Conservation (phyloP, 2,888 invertebrate genomes). For the Chaetoderma sp. region DNA sequence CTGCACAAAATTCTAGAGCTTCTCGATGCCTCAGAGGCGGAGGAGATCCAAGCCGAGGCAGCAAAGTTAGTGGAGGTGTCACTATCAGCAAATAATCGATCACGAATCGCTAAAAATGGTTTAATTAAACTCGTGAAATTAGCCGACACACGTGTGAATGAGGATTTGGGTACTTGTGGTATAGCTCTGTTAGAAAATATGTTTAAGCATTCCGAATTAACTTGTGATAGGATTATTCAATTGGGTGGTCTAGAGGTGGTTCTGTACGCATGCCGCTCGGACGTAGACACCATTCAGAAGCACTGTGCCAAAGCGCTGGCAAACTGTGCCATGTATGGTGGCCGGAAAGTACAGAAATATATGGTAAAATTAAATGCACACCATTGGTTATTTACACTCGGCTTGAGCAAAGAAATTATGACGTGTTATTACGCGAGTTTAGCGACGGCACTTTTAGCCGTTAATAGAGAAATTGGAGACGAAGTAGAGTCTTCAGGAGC, state of each 20-base stretch:
- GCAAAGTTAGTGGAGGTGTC: conserved; percentile 1
- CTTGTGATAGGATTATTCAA: conserved; percentile 3
- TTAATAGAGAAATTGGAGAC: conserved; percentile 2
- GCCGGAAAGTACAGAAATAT: conserved; percentile 1
- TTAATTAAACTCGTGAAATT: conserved; percentile 4
- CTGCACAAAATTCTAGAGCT: conserved; percentile 2
- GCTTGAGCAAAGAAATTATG: conserved; percentile 3
- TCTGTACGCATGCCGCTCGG: conserved; percentile 5
- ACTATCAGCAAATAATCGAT: not conserved
- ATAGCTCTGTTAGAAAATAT: conserved; percentile 1
- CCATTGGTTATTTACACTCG: conserved; percentile 5
- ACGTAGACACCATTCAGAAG: not conserved
- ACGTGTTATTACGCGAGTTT: conserved; percentile 9
- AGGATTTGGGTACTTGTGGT: conserved; percentile 1
- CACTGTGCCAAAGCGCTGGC: conserved; percentile 9
- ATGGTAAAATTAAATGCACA: conserved; percentile 4
- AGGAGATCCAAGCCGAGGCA: conserved; percentile 6
- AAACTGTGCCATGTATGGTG: conserved; percentile 10
- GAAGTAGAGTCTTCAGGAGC: not conserved
- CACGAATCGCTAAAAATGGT: conserved; percentile 6
- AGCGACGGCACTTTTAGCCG: not conserved
- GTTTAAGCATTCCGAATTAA: conserved; percentile 4
- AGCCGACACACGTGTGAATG: not conserved
- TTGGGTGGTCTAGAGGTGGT: conserved; percentile 4
- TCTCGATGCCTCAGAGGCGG: not conserved